Percentiles rank a stretch among this genome's conserved stretches.
Conservation (phyloP, 2,113 vertebrate genomes). For the Thymallus thymallus region DNA sequence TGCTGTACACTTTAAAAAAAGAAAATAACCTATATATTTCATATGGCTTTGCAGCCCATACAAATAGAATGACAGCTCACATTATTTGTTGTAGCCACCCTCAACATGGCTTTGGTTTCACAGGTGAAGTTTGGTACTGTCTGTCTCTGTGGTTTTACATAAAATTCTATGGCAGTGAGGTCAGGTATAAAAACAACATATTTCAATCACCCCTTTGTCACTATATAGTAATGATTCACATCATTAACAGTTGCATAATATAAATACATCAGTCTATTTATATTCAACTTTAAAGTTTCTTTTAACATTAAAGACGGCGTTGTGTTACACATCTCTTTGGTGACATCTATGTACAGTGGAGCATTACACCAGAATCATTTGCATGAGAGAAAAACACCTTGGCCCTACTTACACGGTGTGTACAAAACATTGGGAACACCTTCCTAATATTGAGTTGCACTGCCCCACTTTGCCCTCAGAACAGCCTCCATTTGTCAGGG, state of each 20-base stretch:
- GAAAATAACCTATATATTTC: too few relatives aligned
- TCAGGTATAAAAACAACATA: conserved; percentile 18
- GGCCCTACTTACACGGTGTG: conserved; percentile 48
- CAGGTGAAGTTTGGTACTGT: conserved; percentile 23
- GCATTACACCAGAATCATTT: conserved; percentile 23
- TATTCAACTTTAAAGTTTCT: neutral
- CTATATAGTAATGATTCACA: neutral
- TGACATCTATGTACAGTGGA: conserved; percentile 19
- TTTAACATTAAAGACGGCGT: neutral
- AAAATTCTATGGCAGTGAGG: conserved; percentile 15
- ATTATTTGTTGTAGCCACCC: neutral
- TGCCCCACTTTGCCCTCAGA: neutral
- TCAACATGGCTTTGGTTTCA: conserved; percentile 50
- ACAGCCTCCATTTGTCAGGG: too few relatives aligned
- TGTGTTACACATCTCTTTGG: conserved; percentile 3
- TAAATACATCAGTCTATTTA: neutral
- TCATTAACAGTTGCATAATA: neutral
- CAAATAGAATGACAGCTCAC: too few relatives aligned
- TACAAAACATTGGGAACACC: conserved; percentile 25
- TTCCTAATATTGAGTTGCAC: too few relatives aligned
- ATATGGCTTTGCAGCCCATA: conserved; percentile 3
- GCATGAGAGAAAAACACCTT: conserved; percentile 30
- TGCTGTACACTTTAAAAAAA: neutral
- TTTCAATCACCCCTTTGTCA: neutral
- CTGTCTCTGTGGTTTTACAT: conserved; percentile 10